Conservation (phyloP, 2,888 invertebrate species). For the Parnassius orleans region DNA sequence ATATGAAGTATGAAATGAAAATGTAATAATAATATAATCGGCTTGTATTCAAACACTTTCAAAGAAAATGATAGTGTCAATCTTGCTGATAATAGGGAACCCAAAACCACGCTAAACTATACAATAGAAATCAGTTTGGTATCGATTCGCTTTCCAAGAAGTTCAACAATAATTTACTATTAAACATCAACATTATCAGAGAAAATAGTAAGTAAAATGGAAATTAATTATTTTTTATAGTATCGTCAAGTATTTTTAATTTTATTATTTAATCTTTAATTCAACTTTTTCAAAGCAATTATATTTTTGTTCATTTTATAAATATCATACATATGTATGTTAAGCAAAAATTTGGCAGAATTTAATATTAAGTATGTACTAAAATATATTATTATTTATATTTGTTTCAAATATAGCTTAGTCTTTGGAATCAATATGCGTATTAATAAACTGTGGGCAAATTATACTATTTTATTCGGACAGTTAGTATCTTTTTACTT, state of each 20-base stretch:
- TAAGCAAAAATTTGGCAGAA: too few species aligned
- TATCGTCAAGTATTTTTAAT: neutral
- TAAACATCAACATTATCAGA: neutral
- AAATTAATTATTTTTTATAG: neutral
- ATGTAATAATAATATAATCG: constrained; percentile 20
- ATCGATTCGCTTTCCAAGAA: constrained; percentile 14
- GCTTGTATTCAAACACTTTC: constrained; percentile 26
- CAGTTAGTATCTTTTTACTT: too few species aligned
- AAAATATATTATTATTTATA: too few species aligned
- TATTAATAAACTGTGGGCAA: too few species aligned
- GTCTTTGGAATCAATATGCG: too few species aligned
- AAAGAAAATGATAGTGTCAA: constrained; percentile 40
- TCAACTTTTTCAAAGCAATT: too few species aligned
- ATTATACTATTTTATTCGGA: too few species aligned
- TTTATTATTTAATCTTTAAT: too few species aligned
- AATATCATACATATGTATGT: too few species aligned
- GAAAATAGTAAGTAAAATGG: neutral
- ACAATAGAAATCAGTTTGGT: constrained; percentile 18
- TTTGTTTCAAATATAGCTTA: too few species aligned
- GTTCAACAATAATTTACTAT: constrained; percentile 3
- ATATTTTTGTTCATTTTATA: too few species aligned
- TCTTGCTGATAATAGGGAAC: constrained; percentile 32
- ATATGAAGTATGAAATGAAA: neutral
- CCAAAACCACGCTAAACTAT: constrained; percentile 23
- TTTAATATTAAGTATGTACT: too few species aligned